Base-by-base conservation (phyloP, 2,888 invertebrate species). In the Dasysyrphus tricinctus region DNA sequence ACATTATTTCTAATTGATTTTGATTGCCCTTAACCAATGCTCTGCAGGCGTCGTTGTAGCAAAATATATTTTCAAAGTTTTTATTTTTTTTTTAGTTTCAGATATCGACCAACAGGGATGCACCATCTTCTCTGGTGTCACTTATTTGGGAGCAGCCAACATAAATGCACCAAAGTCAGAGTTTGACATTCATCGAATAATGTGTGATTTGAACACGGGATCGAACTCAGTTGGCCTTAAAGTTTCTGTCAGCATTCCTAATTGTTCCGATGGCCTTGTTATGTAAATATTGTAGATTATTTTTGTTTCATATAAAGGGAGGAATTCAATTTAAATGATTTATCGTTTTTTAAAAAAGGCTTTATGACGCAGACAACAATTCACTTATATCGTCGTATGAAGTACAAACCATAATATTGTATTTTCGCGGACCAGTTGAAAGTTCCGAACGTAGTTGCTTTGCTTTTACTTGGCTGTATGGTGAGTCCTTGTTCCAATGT, bases 401-500 rank as follows among this genome's bases (percentile, higher is more conserved):
- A 89, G 97, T 99, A 78, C 97, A 97, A 90, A 95, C 97, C 88
- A 98, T 99, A 88, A 94, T 98, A 86, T 98, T 98, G 93, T 99
- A 98, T 93, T 98, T 98, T 8, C 96, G 98, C 65, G 99, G 99
- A 8, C 95, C 96, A 42, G 94, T 95, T 12, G 96, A 96, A 61
- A 96, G 97, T 24, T 94, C 95, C 0, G 98, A 98, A 90, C 96
- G 96, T 0, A 95, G 97, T n/a, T 99, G 99, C 93, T 99, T 99
- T 93, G 99, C 99, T 9, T 99, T 99, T 93, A 99, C 99, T 0
- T 98, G 98, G 96, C 97, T 98, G 63, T 98, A 98, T 91, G 98
- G 98, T 0, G 97, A 97, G 90, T 96, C 96, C 42, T 96, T 98
- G 86, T 98, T 98, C 92, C 97, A 98, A 93, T 99, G 99, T 93